Base-by-base conservation (phyloP, 1,140 invertebrate species). In the Nymphalis io region DNA sequence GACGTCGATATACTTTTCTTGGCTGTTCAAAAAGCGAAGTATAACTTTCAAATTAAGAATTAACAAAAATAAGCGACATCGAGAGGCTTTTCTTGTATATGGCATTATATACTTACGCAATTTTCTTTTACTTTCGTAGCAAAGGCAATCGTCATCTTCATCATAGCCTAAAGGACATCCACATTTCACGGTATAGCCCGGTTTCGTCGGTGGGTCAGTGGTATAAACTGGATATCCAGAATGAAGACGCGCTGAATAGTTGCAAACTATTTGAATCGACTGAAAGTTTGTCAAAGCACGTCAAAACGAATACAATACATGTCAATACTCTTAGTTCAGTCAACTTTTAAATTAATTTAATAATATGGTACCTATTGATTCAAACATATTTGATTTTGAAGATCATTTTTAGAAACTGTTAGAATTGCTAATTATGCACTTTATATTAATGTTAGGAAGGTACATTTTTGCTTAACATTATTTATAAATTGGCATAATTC, bases 141-240 rank as follows among this genome's bases (percentile, higher is more conserved):
- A 90, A 0, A 90, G 68, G 23, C 86, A 89, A 38, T 84, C 73
- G 3, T 66, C 63, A 55, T 89, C 87, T 58, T 88, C 87, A 2
- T 76, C 66, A 12, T 72, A 81, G 0, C 80, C 84, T 3, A 53
- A 18, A 1, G 86, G 87, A 27, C 88, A 90, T 8, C 88, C 88
- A 18, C 85, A 89, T 15, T 44, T 53, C 12, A 74, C 23, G 0
- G 75, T 79, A 13, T 66, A 79, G 0, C 68, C 75, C 0, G 51
- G 38, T 13, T 74, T 18, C 0, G 62, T 68, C 1, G 82, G 78
- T 5, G 78, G 72, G 0, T 74, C 60, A 0, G 70, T 82, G 0
- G 72, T 68, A 60, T 84, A 90, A 0, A 84, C 70, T 0, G 48
- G 44, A 0, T 33, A 27, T 0, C 75, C 76, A 11, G 44, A 53